These are phyloP conservation scores for Dioctria linearis DNA, from an alignment of 2,888 invertebrate species.

Conservation along the genomic window DNA sequence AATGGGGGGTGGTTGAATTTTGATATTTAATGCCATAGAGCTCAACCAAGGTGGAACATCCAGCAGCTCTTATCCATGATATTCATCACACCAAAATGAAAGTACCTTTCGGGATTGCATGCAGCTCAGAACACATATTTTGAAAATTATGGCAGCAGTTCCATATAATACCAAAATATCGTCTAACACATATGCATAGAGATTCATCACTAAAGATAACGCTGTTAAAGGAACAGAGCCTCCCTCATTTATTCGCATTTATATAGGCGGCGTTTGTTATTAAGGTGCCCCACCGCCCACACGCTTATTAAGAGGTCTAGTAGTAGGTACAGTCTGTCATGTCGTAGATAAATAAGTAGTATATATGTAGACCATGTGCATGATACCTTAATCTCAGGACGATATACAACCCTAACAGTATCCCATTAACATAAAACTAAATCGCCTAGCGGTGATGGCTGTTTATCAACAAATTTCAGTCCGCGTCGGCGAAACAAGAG, in stretches of 20 bases:
- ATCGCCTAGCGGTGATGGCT: slow-evolving; percentile 15
- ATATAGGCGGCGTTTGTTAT: slow-evolving; percentile 26
- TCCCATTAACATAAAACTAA: slow-evolving; percentile 22
- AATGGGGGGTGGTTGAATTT: not conserved
- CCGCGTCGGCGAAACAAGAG: slow-evolving; percentile 35
- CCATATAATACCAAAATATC: no score
- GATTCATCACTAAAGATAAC: no score
- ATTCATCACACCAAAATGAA: slow-evolving; percentile 36
- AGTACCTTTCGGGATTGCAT: slow-evolving; percentile 9
- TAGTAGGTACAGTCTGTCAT: not conserved
- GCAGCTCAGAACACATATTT: not conserved
- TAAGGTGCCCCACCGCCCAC: not conserved
- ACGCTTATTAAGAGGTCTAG: slow-evolving; percentile 4
- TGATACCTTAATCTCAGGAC: slow-evolving; percentile 42
- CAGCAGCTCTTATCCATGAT: not conserved
- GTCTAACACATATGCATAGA: no score
- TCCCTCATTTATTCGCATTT: not conserved
- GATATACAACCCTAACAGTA: not conserved
- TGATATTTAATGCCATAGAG: slow-evolving; percentile 32
- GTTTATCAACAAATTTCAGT: slow-evolving; percentile 46
- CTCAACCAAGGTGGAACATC: not conserved
- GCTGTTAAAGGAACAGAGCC: not conserved
- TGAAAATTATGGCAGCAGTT: no score
- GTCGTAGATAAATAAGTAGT: not conserved
- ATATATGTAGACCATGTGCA: not conserved